These are phyloP conservation scores for Sandelia bainsii DNA, from an alignment of 2,797 vertebrate species.

Conservation along the genomic window DNA sequence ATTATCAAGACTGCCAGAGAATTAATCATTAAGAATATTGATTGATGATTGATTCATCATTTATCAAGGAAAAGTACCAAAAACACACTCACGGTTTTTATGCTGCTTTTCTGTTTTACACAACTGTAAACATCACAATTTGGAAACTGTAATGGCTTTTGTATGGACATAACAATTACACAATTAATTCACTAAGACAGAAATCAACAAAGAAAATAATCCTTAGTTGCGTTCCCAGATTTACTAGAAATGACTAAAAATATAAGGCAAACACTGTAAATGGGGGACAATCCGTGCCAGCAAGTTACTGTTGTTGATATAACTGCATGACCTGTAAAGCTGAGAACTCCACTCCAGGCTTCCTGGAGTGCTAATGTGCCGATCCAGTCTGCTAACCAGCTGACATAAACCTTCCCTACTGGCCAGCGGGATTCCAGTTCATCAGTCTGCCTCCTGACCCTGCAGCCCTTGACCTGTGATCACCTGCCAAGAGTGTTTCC, in stretches of 20 bases:
- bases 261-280: neutral
- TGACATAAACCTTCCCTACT: slow-evolving; percentile 55
- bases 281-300: slow-evolving; percentile 3
- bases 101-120: neutral
- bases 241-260: neutral
- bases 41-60: neutral
- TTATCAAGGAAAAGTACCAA: no score
- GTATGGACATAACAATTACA: neutral
- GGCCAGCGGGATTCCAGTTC: slow-evolving; percentile 54
- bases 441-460: slow-evolving; percentile 65
- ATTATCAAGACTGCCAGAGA: neutral
- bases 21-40: neutral
- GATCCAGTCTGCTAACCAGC: slow-evolving; percentile 55
- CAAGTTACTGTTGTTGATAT: slow-evolving; percentile 37
- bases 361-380: slow-evolving; percentile 56
- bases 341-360: slow-evolving; percentile 50
- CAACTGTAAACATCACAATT: no score
- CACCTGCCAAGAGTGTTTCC: slow-evolving; percentile 73
- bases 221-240: neutral
- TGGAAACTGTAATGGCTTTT: neutral
- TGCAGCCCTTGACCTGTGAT: slow-evolving; percentile 72
- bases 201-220: neutral
- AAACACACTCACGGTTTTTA: no score
- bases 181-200: neutral
- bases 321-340: slow-evolving; percentile 52